Percentiles rank a stretch among this genome's conserved stretches.
These are phyloP conservation scores for Pantelozetes paolii DNA, from an alignment of 2,888 invertebrate species.

Conservation along the genomic window DNA sequence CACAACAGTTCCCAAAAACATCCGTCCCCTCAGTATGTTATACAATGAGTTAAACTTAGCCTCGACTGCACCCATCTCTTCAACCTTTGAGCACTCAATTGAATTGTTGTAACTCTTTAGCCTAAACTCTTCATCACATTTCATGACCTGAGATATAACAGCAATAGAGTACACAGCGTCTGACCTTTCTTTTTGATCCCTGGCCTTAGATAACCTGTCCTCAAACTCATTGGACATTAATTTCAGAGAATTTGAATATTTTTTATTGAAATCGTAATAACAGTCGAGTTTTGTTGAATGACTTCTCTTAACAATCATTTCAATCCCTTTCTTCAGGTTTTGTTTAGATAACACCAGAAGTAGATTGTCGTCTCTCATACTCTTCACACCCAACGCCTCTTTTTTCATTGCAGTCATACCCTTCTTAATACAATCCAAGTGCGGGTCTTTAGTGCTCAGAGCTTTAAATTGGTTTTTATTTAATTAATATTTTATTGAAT, in stretches of 20 bases:
- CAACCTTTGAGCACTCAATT: background rate
- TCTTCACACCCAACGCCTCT: background rate
- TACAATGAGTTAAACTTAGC: conserved; percentile 2
- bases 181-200: background rate
- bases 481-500: no score
- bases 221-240: background rate
- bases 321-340: background rate
- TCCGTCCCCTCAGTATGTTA: background rate
- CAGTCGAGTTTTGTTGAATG: background rate
- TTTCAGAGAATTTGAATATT: conserved; percentile 1
- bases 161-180: background rate
- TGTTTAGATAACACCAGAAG: background rate
- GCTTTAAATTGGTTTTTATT: no score
- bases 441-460: background rate
- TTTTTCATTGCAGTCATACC: background rate
- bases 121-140: background rate
- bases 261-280: conserved; percentile 10
- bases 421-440: background rate
- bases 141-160: background rate
- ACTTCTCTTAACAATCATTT: background rate
- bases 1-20: background rate
- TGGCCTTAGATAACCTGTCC: background rate
- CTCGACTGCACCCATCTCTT: background rate
- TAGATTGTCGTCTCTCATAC: background rate
- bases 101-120: background rate